Evolutionary conservation across 1,140 invertebrate genomes (phyloP), one percentile per base, ranked within the genome.

Genomic region (Acarapis woodi): DNA sequence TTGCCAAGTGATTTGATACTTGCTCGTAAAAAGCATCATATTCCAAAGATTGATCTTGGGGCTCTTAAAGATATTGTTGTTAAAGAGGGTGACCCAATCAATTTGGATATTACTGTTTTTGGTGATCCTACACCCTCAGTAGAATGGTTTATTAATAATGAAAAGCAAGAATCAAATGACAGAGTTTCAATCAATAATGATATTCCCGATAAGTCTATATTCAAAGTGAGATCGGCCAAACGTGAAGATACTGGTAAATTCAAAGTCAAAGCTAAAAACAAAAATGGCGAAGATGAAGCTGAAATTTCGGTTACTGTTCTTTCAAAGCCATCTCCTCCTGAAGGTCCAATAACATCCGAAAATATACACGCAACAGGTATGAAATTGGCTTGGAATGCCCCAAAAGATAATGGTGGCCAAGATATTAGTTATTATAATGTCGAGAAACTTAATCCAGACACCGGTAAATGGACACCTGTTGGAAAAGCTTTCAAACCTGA

Each of bases 381-480:
- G 56, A 51, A 48, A 26, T 39, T 60, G 9, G 47, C 43, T 29
- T 60, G 58, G 58, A 51, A 51, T 24, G 51, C 54, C 34, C 58
- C 58, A 1, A 70, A 75, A 44, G 90, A 97, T 51, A 72, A 76
- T 55, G 79, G 90, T 41, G 90, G 88, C 33, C 70, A 69, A 21
- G 76, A 79, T 31, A 70, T 93, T 39, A 80, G 77, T 37, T 82
- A 87, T 29, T 99, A 99, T 55, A 69, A 88, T 1, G 62, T 99
- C 19, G 90, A 99, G 56, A 96, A 96, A 59, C 61, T 87, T 38
- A 78, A 87, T 60, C 75, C 76, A 12, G 63, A 77, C 22, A 80
- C 77, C 26, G 78, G 78, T 5, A 70, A 76, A 62, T 88, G 82
- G 82, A 62, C 87, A 31, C 74, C 79, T 6, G 82, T 78, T 49